These are phyloP conservation scores for Hemiprocne comata DNA, from an alignment of 2,113 vertebrate genomes.

Conservation along the genomic window DNA sequence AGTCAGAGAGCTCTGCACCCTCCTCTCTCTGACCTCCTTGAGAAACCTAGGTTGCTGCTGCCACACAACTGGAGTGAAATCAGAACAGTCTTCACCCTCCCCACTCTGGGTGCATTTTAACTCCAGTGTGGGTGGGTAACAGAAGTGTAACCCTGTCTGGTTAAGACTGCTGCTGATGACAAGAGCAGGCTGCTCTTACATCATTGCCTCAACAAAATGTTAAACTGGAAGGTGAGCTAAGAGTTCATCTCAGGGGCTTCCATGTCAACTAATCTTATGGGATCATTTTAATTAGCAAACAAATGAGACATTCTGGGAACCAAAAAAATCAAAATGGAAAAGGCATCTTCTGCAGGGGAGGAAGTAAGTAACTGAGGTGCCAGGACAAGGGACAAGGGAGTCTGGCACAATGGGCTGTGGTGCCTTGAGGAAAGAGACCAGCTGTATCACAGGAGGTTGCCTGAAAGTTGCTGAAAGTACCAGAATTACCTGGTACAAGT, in stretches of 20 bases:
- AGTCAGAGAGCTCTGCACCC: neutral
- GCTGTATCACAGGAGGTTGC: neutral
- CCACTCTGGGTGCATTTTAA: too few species aligned
- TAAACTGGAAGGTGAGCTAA: neutral
- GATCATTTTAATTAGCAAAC: neutral
- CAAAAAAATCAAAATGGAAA: neutral
- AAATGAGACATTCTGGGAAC: neutral
- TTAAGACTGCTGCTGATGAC: neutral
- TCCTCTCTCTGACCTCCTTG: neutral
- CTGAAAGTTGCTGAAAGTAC: neutral
- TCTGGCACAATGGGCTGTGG: neutral
- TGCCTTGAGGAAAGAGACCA: neutral
- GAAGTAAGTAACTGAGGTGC: neutral
- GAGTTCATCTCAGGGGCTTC: neutral
- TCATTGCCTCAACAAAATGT: neutral
- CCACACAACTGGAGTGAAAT: neutral
- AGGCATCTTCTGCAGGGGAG: neutral
- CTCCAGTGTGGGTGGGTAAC: neutral
- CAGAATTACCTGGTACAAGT: neutral
- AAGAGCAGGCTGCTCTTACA: neutral
- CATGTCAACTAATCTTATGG: neutral
- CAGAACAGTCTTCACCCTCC: neutral
- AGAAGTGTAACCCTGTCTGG: too few species aligned
- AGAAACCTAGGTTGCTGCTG: neutral
- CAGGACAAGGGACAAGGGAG: neutral